Base-by-base conservation (phyloP, 2,113 vertebrate species). In the Hippoglossus stenolepis region DNA sequence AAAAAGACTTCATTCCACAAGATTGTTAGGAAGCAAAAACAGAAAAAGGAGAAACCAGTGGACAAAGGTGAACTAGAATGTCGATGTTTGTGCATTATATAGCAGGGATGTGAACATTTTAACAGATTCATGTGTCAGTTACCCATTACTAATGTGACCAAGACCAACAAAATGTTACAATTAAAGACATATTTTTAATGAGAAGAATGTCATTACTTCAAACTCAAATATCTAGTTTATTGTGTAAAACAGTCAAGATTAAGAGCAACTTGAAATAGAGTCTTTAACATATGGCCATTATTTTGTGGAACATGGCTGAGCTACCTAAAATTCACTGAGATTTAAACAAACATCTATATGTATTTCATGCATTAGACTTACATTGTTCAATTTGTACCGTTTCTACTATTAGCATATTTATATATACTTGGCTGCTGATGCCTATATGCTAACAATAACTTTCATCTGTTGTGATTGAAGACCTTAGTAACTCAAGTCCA, bases 1-100 rank as follows among this genome's bases (percentile, higher is more conserved):
- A 95, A 97, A 96, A 98, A 97, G 94, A 96, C 95, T 93, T 95
- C 96, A 92, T 96, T 97, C 95, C 95, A 97, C 95, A 97, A 97
- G 96, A 97, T 97, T 96, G 95, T 97, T 95, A 97, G 93, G 95
- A 98, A 96, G 96, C 96, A 94, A 95, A 97, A 97, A 94, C 95
- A 95, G 92, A 97, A 95, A 96, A 97, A 96, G 95, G 95, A 96
- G 92, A 98, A 96, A 93, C 91, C 93, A 94, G 93, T 90, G 84
- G 96, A 97, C 84, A 95, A 96, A 97, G 96, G 96, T 97, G 93
- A 94, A 80, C 58, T 80, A 74, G 73, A 87, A 23, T 67, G 60
- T 77, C 79, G 54, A 75, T 73, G 35, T 86, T 75, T 82, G 61
- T 76, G 9, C 70, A n/a, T 58, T 71, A 47, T 73, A 51, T 47